Percentiles rank a stretch among this genome's conserved stretches.
phyloP scores from a whole-genome alignment of 2,113 vertebrate genomes.

The Danionella cerebrum region DNA sequence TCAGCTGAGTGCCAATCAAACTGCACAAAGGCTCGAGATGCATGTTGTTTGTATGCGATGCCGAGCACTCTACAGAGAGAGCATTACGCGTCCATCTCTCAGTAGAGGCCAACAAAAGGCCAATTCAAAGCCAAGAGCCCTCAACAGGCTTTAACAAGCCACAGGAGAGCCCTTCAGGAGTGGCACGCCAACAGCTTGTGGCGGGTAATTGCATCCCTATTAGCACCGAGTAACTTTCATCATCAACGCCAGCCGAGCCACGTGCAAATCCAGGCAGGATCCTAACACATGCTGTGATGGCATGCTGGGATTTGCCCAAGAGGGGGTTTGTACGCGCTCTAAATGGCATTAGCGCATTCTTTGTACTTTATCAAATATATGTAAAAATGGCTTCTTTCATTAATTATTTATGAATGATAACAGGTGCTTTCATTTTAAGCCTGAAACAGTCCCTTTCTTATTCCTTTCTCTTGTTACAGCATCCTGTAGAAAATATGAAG shows the following conservation, averaged over 20 bases:
- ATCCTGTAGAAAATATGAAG: too few species aligned
- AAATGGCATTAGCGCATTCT: not conserved
- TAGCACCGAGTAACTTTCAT: slow-evolving; percentile 43
- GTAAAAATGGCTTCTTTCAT: too few species aligned
- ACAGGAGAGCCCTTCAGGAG: slow-evolving; percentile 43
- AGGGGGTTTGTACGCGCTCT: not conserved
- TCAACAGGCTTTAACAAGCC: slow-evolving; percentile 42
- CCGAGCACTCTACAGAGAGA: slow-evolving; percentile 16
- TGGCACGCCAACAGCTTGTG: slow-evolving; percentile 39
- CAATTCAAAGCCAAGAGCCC: slow-evolving; percentile 44
- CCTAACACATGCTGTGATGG: slow-evolving; percentile 16
- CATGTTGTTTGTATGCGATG: slow-evolving; percentile 9
- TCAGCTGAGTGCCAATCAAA: slow-evolving; percentile 30
- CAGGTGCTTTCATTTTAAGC: too few species aligned
- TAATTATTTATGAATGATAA: too few species aligned
- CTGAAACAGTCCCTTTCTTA: too few species aligned
- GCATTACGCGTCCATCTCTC: slow-evolving; percentile 25
- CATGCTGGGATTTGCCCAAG: slow-evolving; percentile 8
- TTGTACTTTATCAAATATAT: not conserved
- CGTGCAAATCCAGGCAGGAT: slow-evolving; percentile 11
- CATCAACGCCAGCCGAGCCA: slow-evolving; percentile 28
- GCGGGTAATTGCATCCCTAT: slow-evolving; percentile 43
- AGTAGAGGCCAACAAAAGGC: slow-evolving; percentile 39
- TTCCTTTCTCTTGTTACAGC: too few species aligned
- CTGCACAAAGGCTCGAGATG: not conserved